Conservation (phyloP, 2,888 invertebrate species). For the Therioaphis trifolii region DNA sequence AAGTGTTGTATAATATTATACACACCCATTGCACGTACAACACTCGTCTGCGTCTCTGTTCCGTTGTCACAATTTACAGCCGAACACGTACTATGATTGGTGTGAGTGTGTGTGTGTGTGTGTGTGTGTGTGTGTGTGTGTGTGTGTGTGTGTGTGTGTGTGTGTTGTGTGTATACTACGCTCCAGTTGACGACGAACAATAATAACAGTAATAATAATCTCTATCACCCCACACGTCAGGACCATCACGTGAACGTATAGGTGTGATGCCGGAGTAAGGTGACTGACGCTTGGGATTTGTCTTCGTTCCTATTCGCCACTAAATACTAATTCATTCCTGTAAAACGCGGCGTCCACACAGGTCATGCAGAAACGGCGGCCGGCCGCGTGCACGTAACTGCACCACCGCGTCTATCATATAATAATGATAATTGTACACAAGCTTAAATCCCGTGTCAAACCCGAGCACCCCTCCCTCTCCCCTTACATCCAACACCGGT, state of each 20-base stretch:
- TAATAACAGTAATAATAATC: neutral
- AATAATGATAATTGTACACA: constrained; percentile 50
- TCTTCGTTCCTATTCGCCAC: neutral
- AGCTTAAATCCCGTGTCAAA: constrained; percentile 44
- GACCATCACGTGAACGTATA: neutral
- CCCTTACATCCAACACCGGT: too few relatives aligned
- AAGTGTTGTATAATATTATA: too few relatives aligned
- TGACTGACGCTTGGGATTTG: constrained; percentile 19
- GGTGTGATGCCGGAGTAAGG: neutral
- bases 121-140: too few relatives aligned
- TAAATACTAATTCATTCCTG: neutral
- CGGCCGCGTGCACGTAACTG: neutral
- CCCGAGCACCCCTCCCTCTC: neutral
- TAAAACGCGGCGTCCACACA: constrained; percentile 5
- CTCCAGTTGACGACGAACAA: neutral
- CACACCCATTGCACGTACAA: too few relatives aligned
- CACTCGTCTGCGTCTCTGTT: too few relatives aligned
- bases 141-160: too few relatives aligned
- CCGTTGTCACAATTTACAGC: too few relatives aligned
- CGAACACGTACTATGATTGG: too few relatives aligned
- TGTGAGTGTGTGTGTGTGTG: too few relatives aligned
- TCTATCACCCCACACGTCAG: neutral
- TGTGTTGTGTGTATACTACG: too few relatives aligned
- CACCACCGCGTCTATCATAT: neutral
- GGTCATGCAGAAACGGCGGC: neutral